phyloP scores from a whole-genome alignment of 2,797 vertebrate species.

The Gadopsis bispinosus region DNA sequence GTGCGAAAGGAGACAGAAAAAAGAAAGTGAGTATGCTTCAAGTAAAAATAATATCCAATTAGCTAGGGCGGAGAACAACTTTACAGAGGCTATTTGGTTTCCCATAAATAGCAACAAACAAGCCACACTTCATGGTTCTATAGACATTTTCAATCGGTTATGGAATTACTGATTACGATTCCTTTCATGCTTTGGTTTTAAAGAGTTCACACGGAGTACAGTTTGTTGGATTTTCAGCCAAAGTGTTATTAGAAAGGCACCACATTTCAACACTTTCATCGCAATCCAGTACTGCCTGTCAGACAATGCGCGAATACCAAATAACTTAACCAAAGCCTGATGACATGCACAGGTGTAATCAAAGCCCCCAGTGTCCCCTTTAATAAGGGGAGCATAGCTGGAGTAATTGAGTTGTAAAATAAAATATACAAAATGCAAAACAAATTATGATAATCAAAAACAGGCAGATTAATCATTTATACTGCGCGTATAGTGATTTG shows the following conservation, averaged over 20 bases:
- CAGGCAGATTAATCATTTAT: conserved; percentile 21
- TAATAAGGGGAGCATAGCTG: conserved; percentile 21
- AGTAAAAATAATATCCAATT: conserved; percentile 22
- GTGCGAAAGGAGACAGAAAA: conserved; percentile 10
- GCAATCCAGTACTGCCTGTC: conserved; percentile 30
- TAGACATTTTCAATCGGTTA: conserved; percentile 38
- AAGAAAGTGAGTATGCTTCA: conserved; percentile 23
- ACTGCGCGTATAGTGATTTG: background rate
- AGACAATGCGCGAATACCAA: conserved; percentile 36
- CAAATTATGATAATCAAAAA: conserved; percentile 12
- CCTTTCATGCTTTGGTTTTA: conserved; percentile 49
- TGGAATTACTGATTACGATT: conserved; percentile 50
- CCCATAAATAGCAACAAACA: conserved; percentile 51
- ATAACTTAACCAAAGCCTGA: conserved; percentile 47
- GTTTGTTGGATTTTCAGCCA: conserved; percentile 33
- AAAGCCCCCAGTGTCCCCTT: conserved; percentile 45
- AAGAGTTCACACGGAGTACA: conserved; percentile 57
- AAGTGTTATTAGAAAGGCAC: conserved; percentile 34
- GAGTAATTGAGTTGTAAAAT: conserved; percentile 36
- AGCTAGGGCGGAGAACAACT: conserved; percentile 27
- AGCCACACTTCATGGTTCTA: conserved; percentile 22
- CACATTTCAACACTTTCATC: conserved; percentile 22
- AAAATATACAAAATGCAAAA: conserved; percentile 9
- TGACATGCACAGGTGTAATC: conserved; percentile 46
- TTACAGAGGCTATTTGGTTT: conserved; percentile 32